A percentile compares a stretch with the other conserved stretches of the same genome.
Conservation (phyloP, 2,888 invertebrate species). For the Rhagonycha lutea region DNA sequence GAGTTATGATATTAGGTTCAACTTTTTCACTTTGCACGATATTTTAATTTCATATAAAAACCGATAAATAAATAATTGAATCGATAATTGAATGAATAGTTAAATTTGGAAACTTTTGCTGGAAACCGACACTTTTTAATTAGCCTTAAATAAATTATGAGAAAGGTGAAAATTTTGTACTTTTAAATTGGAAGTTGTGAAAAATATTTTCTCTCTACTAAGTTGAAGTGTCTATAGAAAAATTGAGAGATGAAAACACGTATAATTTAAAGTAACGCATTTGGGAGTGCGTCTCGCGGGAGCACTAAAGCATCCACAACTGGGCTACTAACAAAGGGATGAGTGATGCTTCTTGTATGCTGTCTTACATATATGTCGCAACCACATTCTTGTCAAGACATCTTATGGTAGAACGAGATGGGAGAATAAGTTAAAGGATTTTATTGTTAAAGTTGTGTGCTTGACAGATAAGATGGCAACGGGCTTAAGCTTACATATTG, state of each 20-base stretch:
- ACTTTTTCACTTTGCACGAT: neutral
- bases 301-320: conserved; percentile 33
- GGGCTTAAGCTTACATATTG: conserved; percentile 21
- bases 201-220: conserved; percentile 9
- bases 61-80: neutral
- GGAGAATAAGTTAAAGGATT: conserved; percentile 24
- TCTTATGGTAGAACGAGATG: conserved; percentile 7
- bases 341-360: conserved; percentile 35
- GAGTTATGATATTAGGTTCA: neutral
- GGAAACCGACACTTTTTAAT: neutral
- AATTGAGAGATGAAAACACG: conserved; percentile 34
- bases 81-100: neutral
- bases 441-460: conserved; percentile 24
- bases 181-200: neutral
- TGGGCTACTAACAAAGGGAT: conserved; percentile 35
- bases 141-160: neutral
- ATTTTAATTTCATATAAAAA: neutral
- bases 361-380: conserved; percentile 34
- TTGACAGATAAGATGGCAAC: conserved; percentile 23
- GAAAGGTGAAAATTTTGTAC: neutral
- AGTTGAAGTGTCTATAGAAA: conserved; percentile 27
- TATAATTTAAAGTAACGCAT: conserved; percentile 39
- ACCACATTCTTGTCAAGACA: conserved; percentile 32
- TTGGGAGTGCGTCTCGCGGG: conserved; percentile 36
- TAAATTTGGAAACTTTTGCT: neutral